A percentile compares a stretch with the other conserved stretches of the same genome.
These are phyloP conservation scores for Nephrotoma guestfalica DNA, from an alignment of 2,888 invertebrate species.

Conservation along the genomic window DNA sequence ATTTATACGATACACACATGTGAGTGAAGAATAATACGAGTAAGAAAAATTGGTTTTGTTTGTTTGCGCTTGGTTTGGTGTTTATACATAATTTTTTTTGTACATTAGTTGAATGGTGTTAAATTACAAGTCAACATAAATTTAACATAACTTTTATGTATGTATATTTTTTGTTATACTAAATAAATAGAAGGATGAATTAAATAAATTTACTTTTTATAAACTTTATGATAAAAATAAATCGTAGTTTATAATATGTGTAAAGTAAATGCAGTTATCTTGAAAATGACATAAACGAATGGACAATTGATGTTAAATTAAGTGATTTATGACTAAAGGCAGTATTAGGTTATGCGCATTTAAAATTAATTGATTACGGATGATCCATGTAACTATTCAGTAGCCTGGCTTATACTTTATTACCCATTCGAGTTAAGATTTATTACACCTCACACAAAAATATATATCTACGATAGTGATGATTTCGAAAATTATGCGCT, in stretches of 20 bases:
- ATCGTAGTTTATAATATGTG: too few relatives aligned
- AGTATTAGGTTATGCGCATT: neutral
- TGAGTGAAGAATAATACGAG: neutral
- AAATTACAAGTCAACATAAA: neutral
- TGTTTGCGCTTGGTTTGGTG: neutral
- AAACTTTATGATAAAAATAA: neutral
- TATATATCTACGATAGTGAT: too few relatives aligned
- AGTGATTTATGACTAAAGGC: neutral
- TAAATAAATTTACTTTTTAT: neutral
- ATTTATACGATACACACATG: neutral
- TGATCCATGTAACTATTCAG: neutral
- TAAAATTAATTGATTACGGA: neutral
- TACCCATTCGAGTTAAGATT: too few relatives aligned
- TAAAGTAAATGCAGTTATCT: too few relatives aligned
- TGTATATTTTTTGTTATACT: neutral
- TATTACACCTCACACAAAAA: too few relatives aligned
- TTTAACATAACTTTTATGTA: neutral
- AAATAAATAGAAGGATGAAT: neutral
- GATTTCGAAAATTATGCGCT: too few relatives aligned
- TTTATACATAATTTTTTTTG: neutral
- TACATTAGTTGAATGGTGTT: neutral
- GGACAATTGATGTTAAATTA: neutral
- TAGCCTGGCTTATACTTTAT: too few relatives aligned
- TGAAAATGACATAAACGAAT: neutral
- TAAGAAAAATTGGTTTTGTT: neutral